Evolutionary conservation across 2,888 invertebrate species (phyloP).

Genomic region (Idaea dimidiata): DNA sequence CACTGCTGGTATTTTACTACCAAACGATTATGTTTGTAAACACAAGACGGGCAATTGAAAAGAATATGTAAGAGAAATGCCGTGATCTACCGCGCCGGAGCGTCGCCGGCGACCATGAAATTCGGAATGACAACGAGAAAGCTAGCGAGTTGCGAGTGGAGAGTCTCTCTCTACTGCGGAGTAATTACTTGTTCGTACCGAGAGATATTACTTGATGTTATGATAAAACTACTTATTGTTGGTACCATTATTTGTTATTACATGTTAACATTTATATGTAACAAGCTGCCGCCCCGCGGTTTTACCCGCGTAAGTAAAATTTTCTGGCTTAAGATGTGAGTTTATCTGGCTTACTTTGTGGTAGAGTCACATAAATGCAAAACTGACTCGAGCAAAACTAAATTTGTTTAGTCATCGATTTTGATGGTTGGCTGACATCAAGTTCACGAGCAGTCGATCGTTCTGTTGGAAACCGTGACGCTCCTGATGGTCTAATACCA

Average conservation of each 20-base stretch:
- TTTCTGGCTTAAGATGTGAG: too few species aligned
- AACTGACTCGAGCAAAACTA: too few species aligned
- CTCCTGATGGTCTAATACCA: too few species aligned
- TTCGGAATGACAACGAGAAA: slow-evolving; percentile 30
- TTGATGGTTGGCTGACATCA: too few species aligned
- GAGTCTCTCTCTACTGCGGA: slow-evolving; percentile 7
- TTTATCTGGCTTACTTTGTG: too few species aligned
- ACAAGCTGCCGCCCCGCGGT: too few species aligned
- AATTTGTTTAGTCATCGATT: too few species aligned
- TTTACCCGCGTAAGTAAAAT: too few species aligned
- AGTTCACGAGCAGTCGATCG: too few species aligned
- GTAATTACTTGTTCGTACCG: neutral
- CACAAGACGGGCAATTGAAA: slow-evolving; percentile 13
- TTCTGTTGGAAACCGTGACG: too few species aligned
- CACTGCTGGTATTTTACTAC: too few species aligned
- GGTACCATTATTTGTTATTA: neutral
- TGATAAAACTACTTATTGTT: neutral
- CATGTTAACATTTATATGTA: neutral
- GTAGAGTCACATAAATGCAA: too few species aligned
- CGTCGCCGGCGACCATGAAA: slow-evolving; percentile 26
- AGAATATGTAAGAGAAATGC: slow-evolving; percentile 3
- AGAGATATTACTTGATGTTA: neutral
- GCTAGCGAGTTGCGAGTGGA: slow-evolving; percentile 12
- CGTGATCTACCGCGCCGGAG: slow-evolving; percentile 14
- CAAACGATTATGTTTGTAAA: slow-evolving; percentile 7